Evolutionary conservation across 2,888 invertebrate genomes (phyloP).

Genomic region (Agrypnus murinus): DNA sequence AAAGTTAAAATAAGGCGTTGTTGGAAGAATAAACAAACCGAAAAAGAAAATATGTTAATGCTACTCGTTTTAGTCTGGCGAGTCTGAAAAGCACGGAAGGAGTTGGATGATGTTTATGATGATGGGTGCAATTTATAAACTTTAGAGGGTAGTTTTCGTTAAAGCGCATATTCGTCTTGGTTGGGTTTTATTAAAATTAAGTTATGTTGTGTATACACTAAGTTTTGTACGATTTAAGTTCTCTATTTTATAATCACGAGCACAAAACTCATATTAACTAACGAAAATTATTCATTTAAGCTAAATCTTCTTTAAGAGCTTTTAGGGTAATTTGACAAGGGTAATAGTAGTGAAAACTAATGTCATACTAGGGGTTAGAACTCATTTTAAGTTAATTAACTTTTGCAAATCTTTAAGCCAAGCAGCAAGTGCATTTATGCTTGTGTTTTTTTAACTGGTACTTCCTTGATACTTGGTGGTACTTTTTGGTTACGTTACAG

Average conservation of each 20-base stretch:
- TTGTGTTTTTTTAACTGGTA: too few species aligned
- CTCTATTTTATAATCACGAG: neutral
- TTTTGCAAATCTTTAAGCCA: too few species aligned
- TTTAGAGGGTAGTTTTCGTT: conserved; percentile 7
- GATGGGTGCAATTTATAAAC: conserved; percentile 10
- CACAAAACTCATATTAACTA: conserved; percentile 1
- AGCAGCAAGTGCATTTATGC: too few species aligned
- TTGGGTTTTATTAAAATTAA: conserved; percentile 18
- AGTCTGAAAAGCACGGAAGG: neutral
- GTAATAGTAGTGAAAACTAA: conserved; percentile 20
- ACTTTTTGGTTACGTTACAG: too few species aligned
- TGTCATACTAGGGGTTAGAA: conserved; percentile 15
- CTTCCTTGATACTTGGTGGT: too few species aligned
- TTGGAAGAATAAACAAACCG: neutral
- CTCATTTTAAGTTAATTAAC: conserved; percentile 28
- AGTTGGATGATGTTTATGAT: neutral
- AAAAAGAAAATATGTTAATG: conserved; percentile 3
- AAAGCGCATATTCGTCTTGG: conserved; percentile 15
- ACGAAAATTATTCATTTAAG: neutral
- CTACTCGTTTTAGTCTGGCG: neutral
- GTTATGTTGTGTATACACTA: neutral
- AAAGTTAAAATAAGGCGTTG: neutral
- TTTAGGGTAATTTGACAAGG: conserved; percentile 30
- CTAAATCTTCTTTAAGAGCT: conserved; percentile 32
- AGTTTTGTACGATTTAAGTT: conserved; percentile 3